phyloP scores from a whole-genome alignment of 1,140 invertebrate species.

The Spodoptera frugiperda region DNA sequence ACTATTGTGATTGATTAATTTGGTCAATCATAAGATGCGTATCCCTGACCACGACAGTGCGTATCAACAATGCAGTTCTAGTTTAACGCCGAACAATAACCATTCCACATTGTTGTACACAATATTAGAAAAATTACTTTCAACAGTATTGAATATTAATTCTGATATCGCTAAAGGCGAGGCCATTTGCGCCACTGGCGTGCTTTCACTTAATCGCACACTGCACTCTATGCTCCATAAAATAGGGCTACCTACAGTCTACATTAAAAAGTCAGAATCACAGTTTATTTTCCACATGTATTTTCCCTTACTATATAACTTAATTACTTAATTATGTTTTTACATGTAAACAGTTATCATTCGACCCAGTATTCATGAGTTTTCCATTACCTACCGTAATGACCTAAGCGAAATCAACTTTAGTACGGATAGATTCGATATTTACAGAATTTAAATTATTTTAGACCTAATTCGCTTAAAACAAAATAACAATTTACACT shows the following conservation, averaged over 20 bases:
- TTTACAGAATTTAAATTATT: conserved; percentile 83
- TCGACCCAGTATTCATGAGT: conserved; percentile 75
- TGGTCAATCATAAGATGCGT: conserved; percentile 12
- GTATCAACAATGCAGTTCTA: conserved; percentile 23
- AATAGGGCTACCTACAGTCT: conserved; percentile 76
- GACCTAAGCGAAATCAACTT: conserved; percentile 77
- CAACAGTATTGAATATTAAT: conserved; percentile 37
- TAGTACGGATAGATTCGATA: conserved; percentile 78
- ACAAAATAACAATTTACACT: conserved; percentile 86
- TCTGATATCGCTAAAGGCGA: conserved; percentile 47
- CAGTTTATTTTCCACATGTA: conserved; percentile 84
- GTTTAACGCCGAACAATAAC: conserved; percentile 16
- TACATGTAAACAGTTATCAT: conserved; percentile 75
- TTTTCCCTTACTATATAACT: conserved; percentile 67
- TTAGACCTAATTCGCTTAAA: conserved; percentile 82
- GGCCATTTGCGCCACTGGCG: conserved; percentile 50
- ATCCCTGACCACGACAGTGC: conserved; percentile 13
- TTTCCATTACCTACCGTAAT: conserved; percentile 79
- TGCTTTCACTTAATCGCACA: conserved; percentile 55
- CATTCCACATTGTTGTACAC: conserved; percentile 19
- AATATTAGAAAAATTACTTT: conserved; percentile 18
- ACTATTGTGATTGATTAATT: neutral
- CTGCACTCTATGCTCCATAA: conserved; percentile 69
- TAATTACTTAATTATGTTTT: conserved; percentile 62
- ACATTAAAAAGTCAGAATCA: conserved; percentile 84